These are phyloP conservation scores for Heliornis fulica DNA, from an alignment of 2,113 vertebrate species.

Conservation along the genomic window DNA sequence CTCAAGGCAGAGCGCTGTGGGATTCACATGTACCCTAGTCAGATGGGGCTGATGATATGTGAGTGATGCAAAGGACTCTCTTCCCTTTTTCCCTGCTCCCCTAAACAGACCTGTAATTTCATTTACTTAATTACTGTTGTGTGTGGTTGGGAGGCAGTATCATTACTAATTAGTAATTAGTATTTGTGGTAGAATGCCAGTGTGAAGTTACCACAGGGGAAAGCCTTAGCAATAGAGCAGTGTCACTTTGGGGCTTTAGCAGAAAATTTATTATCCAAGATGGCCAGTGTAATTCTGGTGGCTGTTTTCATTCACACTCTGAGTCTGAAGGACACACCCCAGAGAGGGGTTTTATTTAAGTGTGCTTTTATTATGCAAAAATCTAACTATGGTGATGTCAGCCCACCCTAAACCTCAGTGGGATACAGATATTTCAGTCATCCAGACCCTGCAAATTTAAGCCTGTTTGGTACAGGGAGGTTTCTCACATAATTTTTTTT, in stretches of 20 bases:
- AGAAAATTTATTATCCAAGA: neutral
- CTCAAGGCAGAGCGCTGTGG: neutral
- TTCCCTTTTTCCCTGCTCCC: neutral
- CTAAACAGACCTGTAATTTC: neutral
- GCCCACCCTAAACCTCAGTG: neutral
- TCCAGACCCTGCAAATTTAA: neutral
- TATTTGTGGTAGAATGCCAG: neutral
- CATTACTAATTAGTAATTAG: conserved; percentile 4
- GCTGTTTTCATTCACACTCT: neutral
- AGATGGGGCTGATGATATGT: neutral
- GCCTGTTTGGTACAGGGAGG: neutral
- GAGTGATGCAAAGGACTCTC: neutral
- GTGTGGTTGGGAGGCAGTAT: neutral
- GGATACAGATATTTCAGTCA: neutral
- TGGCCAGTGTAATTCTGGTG: neutral
- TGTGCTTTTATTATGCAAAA: neutral
- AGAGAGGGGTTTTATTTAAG: neutral
- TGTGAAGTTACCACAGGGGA: neutral
- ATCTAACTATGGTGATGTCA: neutral
- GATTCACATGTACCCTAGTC: neutral
- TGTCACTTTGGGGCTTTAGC: neutral
- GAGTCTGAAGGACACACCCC: neutral
- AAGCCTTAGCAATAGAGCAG: neutral
- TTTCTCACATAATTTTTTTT: neutral
- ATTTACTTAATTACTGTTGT: conserved; percentile 6